Base-by-base conservation (phyloP, 2,888 invertebrate species). In the Maniola hyperantus region DNA sequence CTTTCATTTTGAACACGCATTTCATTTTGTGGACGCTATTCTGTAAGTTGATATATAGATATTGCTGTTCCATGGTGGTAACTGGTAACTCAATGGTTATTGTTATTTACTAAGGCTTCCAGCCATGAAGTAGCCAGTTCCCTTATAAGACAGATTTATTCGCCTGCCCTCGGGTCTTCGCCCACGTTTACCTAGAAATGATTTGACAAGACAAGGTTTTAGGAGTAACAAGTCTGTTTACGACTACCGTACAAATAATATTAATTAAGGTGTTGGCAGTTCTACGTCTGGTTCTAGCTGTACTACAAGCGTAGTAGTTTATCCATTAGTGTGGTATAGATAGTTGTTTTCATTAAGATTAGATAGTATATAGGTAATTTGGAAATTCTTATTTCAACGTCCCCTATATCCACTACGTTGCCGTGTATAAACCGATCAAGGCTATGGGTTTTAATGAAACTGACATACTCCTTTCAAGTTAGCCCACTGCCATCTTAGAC, bases 121-220 rank as follows among this genome's bases (percentile, higher is more conserved):
- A 46, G 51, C 65, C 59, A 53, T 54, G 59, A 65, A 65, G 65
- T 60, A 65, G 65, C 59, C 53, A 51, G 53, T 59, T 42, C 54
- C 54, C 60, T 65, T 60, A 55, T 61, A 65, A 39, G 65, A 61
- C 60, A 65, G 65, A 65, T 65, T 65, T 65, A 65, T 65, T 55
- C 65, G 60, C 48, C 54, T 65, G 60, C 60, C 65, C 60, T 48
- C 65, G 54, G 65, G 54, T 60, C 60, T 48, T 65, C 65, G 65
- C 65, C 65, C 65, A 65, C 65, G 65, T 60, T 60, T 59, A 53
- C 60, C 54, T 51, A 61, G 60, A 65, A 65, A 54, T 48, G 60
- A 65, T 65, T 60, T 61, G 65, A 65, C 65, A 65, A 65, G 60
- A 60, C 54, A 61, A 54, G 60, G 58, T 61, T 65, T 65, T 61